A percentile compares a stretch with the other conserved stretches of the same genome.
These are phyloP conservation scores for Colaptes auratus DNA, from an alignment of 2,113 vertebrate genomes.

Conservation along the genomic window DNA sequence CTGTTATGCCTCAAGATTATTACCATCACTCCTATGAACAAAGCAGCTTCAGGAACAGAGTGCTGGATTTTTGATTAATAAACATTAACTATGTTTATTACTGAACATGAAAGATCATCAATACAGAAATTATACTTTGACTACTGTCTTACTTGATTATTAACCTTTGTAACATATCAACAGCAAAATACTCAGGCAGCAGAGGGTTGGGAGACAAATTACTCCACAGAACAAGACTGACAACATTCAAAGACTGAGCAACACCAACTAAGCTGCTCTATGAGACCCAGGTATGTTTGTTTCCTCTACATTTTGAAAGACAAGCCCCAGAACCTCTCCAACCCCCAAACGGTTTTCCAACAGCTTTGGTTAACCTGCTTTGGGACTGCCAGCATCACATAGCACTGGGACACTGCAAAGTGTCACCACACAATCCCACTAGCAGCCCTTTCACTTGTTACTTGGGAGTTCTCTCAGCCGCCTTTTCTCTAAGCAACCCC, in stretches of 20 bases:
- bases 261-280: neutral
- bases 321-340: neutral
- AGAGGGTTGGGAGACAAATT: neutral
- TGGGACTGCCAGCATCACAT: neutral
- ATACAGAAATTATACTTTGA: slow-evolving; percentile 18
- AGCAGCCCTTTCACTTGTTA: neutral
- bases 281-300: neutral
- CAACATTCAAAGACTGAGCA: neutral
- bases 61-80: slow-evolving; percentile 33
- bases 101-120: slow-evolving; percentile 47
- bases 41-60: neutral
- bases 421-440: neutral
- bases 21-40: slow-evolving; percentile 1
- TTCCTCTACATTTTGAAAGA: neutral
- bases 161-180: slow-evolving; percentile 58
- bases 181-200: neutral
- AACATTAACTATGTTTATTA: slow-evolving; percentile 59
- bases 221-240: neutral
- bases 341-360: rapidly evolving
- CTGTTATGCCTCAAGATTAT: neutral
- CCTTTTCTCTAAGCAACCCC: no score
- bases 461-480: no score
- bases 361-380: neutral
- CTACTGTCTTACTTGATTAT: neutral
- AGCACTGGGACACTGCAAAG: neutral